phyloP scores from a whole-genome alignment of 2,797 vertebrate species.

The Rhinophrynus dorsalis region DNA sequence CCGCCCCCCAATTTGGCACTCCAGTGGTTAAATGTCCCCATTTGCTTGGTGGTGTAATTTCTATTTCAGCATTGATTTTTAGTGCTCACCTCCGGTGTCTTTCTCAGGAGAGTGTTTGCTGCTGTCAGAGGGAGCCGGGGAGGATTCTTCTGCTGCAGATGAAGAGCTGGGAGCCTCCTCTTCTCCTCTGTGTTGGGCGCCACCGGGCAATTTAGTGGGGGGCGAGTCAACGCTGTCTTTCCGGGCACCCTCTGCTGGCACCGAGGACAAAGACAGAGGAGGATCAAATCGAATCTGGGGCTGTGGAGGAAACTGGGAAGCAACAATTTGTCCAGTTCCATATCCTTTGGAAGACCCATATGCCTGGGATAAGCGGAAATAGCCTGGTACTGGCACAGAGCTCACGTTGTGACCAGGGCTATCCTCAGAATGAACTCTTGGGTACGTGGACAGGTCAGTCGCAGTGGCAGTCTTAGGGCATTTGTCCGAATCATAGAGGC shows the following conservation, averaged over 20 bases:
- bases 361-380: constrained; percentile 95
- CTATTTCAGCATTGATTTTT: constrained; percentile 34
- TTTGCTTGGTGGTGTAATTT: constrained; percentile 47
- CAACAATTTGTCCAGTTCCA: constrained; percentile 73
- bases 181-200: constrained; percentile 65
- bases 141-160: constrained; percentile 84
- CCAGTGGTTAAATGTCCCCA: constrained; percentile 54
- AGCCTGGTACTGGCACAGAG: constrained; percentile 90
- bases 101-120: constrained; percentile 84
- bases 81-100: constrained; percentile 84
- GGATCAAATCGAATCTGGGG: constrained; percentile 79
- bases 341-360: constrained; percentile 88
- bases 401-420: constrained; percentile 72
- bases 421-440: constrained; percentile 76
- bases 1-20: too few relatives aligned
- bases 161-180: constrained; percentile 87
- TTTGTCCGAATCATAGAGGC: constrained; percentile 94
- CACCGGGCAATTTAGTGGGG: constrained; percentile 69
- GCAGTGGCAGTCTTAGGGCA: constrained; percentile 82
- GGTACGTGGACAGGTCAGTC: constrained; percentile 80
- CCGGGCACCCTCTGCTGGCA: constrained; percentile 71
- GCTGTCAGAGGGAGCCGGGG: constrained; percentile 84
- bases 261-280: constrained; percentile 70
- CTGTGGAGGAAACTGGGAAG: constrained; percentile 78
- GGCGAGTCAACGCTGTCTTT: constrained; percentile 82